These are phyloP conservation scores for Rhingia rostrata DNA, from an alignment of 2,888 invertebrate species.

Conservation along the genomic window DNA sequence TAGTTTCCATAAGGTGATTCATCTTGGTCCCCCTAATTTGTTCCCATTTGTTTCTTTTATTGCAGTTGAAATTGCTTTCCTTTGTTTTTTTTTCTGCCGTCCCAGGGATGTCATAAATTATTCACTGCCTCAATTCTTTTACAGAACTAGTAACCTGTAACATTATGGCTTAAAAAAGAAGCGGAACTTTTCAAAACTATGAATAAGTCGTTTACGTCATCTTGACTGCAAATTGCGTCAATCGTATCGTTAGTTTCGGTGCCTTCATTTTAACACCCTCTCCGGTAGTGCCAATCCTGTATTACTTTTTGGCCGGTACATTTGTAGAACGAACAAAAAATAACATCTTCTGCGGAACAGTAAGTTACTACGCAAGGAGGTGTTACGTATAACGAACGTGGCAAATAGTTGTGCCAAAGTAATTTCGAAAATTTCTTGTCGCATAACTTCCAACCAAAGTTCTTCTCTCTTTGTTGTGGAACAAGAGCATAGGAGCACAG, in stretches of 20 bases:
- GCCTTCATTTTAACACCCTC: background rate
- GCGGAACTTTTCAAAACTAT: conserved; percentile 53
- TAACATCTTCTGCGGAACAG: conserved; percentile 9
- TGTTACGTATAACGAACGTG: conserved; percentile 49
- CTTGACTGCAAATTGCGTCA: conserved; percentile 66
- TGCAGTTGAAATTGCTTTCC: conserved; percentile 28
- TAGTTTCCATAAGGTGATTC: conserved; percentile 11
- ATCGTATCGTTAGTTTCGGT: conserved; percentile 37
- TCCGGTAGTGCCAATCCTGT: conserved; percentile 30
- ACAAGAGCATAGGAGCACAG: too few relatives aligned
- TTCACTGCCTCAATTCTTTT: conserved; percentile 2
- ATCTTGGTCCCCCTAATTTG: conserved; percentile 1
- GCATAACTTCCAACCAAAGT: conserved; percentile 47
- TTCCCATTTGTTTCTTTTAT: conserved; percentile 28
- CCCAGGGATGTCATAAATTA: conserved; percentile 33
- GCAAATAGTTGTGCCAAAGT: conserved; percentile 68
- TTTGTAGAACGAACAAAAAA: conserved; percentile 5
- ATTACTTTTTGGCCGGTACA: conserved; percentile 50
- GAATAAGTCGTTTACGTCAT: conserved; percentile 71
- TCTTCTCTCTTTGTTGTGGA: too few relatives aligned
- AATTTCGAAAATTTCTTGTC: conserved; percentile 68
- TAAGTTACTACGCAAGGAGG: conserved; percentile 21
- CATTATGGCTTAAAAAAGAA: background rate
- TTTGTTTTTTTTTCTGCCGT: conserved; percentile 1
- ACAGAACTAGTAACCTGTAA: background rate